Conservation (phyloP, 1,140 invertebrate species). For the Leptopilina clavipes region DNA sequence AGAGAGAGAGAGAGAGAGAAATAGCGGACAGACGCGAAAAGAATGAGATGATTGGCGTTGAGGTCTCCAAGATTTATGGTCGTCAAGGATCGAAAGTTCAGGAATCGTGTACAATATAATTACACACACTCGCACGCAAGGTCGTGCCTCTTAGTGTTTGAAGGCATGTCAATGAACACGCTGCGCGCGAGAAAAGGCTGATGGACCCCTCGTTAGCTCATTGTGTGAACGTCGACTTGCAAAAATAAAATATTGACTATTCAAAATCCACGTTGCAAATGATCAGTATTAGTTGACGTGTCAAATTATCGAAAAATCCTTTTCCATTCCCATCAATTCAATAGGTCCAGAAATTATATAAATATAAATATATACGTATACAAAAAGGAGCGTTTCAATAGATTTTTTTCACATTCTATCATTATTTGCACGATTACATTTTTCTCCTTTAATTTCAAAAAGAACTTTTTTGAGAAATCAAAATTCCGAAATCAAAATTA, state of each 20-base stretch:
- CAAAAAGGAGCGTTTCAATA: no score
- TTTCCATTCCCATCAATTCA: not conserved
- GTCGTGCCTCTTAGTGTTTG: conserved; percentile 53
- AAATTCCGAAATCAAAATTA: no score
- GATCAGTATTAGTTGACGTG: conserved; percentile 47
- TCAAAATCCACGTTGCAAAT: conserved; percentile 36
- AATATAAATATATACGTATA: no score
- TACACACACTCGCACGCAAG: conserved; percentile 56
- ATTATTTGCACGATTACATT: no score
- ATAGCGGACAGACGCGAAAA: conserved; percentile 53
- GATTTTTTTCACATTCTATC: not conserved
- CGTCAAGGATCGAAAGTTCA: conserved; percentile 57
- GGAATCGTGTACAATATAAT: conserved; percentile 44
- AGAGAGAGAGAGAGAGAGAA: conserved; percentile 29
- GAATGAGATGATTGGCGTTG: conserved; percentile 66
- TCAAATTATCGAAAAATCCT: conserved; percentile 22
- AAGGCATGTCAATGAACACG: conserved; percentile 55
- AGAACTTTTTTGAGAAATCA: no score
- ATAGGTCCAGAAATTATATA: no score
- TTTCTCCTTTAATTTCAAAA: no score
- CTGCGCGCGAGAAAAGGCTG: conserved; percentile 48
- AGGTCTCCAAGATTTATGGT: conserved; percentile 67
- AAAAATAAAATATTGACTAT: conserved; percentile 51
- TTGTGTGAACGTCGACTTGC: conserved; percentile 53
- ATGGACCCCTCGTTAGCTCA: conserved; percentile 58